These are phyloP conservation scores for Rhopilema esculentum DNA, from an alignment of 30 jellyfish, hydroid and myxozoan species.

Conservation along the genomic window DNA sequence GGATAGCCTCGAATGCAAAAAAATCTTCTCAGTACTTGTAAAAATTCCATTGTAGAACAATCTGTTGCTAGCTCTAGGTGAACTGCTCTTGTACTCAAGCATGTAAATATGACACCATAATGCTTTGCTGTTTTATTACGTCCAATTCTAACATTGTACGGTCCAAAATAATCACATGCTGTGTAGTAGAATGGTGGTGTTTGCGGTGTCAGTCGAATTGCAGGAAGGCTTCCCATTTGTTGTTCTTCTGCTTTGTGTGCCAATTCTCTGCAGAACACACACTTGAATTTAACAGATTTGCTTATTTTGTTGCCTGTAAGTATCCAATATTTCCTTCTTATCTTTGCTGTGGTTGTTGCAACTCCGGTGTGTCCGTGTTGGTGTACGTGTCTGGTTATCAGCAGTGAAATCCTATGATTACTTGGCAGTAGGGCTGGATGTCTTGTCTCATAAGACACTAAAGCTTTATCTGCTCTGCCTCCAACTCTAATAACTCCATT, in stretches of 20 bases:
- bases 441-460: conserved; percentile 57
- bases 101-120: conserved; percentile 66
- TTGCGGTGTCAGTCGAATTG: conserved; percentile 54
- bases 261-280: conserved; percentile 57
- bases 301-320: conserved; percentile 52
- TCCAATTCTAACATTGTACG: conserved; percentile 57
- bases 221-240: conserved; percentile 60
- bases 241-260: conserved; percentile 67
- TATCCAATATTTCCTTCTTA: conserved; percentile 58
- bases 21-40: conserved; percentile 76
- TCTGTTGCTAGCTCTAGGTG: conserved; percentile 69
- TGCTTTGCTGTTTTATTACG: conserved; percentile 63
- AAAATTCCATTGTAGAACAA: conserved; percentile 53
- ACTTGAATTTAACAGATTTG: conserved; percentile 58
- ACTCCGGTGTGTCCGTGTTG: conserved; percentile 59
- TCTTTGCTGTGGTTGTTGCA: conserved; percentile 58
- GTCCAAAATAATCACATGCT: conserved; percentile 72
- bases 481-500: conserved; percentile 75
- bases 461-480: conserved; percentile 44
- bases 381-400: conserved; percentile 50
- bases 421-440: conserved; percentile 69
- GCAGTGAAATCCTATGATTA: conserved; percentile 35
- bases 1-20: conserved; percentile 76
- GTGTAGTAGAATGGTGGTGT: conserved; percentile 77
- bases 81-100: conserved; percentile 78